Conservation (phyloP, 37 sponge, comb jelly and placozoan genomes). For the Agelas oroides region DNA sequence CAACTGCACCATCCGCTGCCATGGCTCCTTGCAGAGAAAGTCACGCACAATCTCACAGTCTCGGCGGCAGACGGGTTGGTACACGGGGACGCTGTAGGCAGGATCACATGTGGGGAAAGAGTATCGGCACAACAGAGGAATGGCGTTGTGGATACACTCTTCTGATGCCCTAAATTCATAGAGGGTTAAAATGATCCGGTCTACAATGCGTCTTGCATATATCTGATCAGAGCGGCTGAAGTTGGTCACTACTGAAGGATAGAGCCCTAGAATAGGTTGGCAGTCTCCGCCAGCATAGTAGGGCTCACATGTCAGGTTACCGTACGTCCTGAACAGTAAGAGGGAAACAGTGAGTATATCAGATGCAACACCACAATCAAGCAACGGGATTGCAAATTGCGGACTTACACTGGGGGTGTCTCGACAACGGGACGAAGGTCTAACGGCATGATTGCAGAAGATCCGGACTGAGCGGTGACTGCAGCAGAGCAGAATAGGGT, state of each 20-base stretch:
- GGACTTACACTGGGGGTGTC: no score
- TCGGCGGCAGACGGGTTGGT: constrained; percentile 64
- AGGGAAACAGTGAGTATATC: background rate
- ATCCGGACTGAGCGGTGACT: no score
- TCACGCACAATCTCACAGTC: constrained; percentile 51
- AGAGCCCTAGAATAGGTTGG: background rate
- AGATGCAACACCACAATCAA: background rate
- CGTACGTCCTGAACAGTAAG: constrained; percentile 40
- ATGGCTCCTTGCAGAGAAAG: constrained; percentile 49
- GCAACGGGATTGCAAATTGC: no score
- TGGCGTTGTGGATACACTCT: constrained; percentile 26
- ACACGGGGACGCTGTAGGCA: constrained; percentile 38
- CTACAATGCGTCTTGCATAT: background rate
- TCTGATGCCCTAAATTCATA: background rate
- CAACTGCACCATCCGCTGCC: constrained; percentile 14
- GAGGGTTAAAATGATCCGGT: background rate
- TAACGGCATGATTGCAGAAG: no score
- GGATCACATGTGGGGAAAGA: constrained; percentile 77
- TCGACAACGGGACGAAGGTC: no score
- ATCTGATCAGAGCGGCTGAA: constrained; percentile 4
- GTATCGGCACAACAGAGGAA: constrained; percentile 73
- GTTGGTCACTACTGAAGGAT: constrained; percentile 33
- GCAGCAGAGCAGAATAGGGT: background rate
- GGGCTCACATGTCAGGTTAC: constrained; percentile 57
- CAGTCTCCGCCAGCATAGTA: constrained; percentile 18